Percentiles rank a stretch among this genome's conserved stretches.
phyloP scores from a whole-genome alignment of 2,888 invertebrate genomes.

The Stenurella melanura region DNA sequence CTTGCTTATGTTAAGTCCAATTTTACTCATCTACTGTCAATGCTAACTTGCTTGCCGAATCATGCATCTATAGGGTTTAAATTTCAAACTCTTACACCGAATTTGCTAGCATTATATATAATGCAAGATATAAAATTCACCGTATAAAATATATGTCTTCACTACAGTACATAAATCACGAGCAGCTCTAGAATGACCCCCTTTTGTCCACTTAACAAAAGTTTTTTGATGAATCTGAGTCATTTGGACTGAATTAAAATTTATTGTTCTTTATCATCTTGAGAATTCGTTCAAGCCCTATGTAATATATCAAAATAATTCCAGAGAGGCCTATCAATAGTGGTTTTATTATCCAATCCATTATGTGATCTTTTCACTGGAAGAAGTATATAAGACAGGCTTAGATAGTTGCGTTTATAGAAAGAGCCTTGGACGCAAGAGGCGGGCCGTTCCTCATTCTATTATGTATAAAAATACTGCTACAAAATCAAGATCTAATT shows the following conservation, averaged over 20 bases:
- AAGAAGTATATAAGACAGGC: slow-evolving; percentile 11
- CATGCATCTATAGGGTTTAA: too few species aligned
- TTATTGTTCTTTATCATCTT: slow-evolving; percentile 19
- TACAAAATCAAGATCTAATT: too few species aligned
- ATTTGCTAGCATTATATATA: too few species aligned
- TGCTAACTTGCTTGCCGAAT: too few species aligned
- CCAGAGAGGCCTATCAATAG: slow-evolving; percentile 16
- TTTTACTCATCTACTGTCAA: too few species aligned
- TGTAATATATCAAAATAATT: slow-evolving; percentile 32
- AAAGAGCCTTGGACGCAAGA: background rate
- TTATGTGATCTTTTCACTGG: slow-evolving; percentile 13
- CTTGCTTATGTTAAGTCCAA: too few species aligned
- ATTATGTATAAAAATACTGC: background rate
- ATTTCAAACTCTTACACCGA: too few species aligned
- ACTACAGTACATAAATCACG: background rate
- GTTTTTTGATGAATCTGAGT: slow-evolving; percentile 14
- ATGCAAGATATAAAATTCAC: too few species aligned
- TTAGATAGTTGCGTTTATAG: background rate
- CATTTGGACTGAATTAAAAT: slow-evolving; percentile 23
- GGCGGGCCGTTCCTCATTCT: background rate
- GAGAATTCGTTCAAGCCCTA: background rate
- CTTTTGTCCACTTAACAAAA: slow-evolving; percentile 11
- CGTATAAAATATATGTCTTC: too few species aligned
- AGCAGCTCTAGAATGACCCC: background rate
- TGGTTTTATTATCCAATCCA: slow-evolving; percentile 19